phyloP scores from a whole-genome alignment of 1,140 invertebrate species.

The Bicyclus anynana region DNA sequence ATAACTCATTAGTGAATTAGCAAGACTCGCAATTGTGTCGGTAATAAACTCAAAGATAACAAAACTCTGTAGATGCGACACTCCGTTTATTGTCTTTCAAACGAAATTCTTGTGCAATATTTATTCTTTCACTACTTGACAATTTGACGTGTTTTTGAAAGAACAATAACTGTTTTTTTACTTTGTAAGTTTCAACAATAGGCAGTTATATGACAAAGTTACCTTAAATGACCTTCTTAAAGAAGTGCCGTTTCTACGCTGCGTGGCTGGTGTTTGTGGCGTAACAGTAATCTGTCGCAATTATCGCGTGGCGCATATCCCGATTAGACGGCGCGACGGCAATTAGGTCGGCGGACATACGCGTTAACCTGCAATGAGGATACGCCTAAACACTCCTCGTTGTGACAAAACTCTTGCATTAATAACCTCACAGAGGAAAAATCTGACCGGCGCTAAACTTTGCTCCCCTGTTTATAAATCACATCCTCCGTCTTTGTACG shows the following conservation, averaged over 20 bases:
- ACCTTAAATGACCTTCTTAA: background rate
- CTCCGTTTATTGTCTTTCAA: constrained; percentile 13
- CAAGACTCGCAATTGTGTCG: constrained; percentile 60
- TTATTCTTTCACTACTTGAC: no score
- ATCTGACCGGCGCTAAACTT: constrained; percentile 32
- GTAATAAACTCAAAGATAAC: constrained; percentile 57
- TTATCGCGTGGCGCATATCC: constrained; percentile 73
- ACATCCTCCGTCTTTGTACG: constrained; percentile 59
- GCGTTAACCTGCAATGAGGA: constrained; percentile 74
- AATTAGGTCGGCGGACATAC: constrained; percentile 74
- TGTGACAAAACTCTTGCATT: constrained; percentile 57
- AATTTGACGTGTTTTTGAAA: no score
- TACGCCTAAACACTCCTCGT: constrained; percentile 68
- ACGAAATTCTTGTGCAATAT: background rate
- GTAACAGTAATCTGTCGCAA: constrained; percentile 61
- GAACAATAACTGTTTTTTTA: no score
- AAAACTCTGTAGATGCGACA: constrained; percentile 37
- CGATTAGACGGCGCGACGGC: constrained; percentile 68
- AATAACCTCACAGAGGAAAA: constrained; percentile 45
- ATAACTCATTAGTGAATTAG: constrained; percentile 74
- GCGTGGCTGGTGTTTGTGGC: constrained; percentile 20
- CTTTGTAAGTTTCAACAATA: background rate
- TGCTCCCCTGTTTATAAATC: constrained; percentile 63
- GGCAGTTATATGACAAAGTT: background rate
- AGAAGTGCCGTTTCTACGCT: constrained; percentile 29